phyloP scores from a whole-genome alignment of 2,113 vertebrate genomes.

The Neotoma lepida region DNA sequence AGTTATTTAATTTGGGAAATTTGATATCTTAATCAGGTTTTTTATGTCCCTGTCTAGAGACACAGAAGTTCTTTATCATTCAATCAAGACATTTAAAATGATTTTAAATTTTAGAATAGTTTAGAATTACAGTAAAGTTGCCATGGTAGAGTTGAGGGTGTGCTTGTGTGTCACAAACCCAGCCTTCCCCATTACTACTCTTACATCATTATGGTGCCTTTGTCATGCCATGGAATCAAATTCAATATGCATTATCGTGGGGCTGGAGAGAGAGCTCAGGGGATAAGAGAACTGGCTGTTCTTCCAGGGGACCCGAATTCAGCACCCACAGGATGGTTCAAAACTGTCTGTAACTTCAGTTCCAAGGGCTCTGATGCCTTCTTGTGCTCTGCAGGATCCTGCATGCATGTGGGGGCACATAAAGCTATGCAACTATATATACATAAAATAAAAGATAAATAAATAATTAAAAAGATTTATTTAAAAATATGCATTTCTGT shows the following conservation, averaged over 20 bases:
- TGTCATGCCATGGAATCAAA: neutral
- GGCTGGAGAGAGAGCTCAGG: neutral
- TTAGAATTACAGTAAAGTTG: neutral
- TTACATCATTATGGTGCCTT: neutral
- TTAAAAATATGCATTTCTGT: neutral
- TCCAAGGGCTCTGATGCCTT: neutral
- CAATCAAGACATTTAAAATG: neutral
- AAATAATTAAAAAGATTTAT: neutral
- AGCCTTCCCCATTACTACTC: neutral
- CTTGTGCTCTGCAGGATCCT: neutral
- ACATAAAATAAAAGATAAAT: neutral
- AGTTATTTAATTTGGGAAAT: neutral
- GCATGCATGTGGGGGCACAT: neutral
- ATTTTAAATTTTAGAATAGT: conserved; percentile 33
- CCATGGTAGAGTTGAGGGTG: neutral
- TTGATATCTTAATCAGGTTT: neutral
- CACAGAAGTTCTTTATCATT: neutral
- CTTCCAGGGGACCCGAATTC: neutral
- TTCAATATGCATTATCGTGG: neutral
- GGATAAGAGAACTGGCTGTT: neutral
- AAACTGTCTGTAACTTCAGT: neutral
- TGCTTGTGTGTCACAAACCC: neutral
- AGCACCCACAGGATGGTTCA: neutral
- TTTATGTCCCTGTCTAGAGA: conserved; percentile 6
- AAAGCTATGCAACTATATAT: neutral